These are phyloP conservation scores for Drosophila paracracens DNA, from an alignment of 2,888 invertebrate genomes.

Conservation along the genomic window DNA sequence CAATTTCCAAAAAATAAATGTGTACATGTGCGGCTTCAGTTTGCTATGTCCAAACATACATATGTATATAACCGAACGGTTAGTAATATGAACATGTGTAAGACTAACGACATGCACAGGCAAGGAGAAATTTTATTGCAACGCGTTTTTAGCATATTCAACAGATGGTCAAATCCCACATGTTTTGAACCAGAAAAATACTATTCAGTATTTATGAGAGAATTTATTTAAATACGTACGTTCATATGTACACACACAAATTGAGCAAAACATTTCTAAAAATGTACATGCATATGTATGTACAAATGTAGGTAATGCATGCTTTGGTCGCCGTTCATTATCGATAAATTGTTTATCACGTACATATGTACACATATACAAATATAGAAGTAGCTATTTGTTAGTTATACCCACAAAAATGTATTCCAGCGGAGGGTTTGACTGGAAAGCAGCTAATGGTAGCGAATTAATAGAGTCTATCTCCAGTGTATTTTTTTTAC, in stretches of 20 bases:
- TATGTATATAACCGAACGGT: not conserved
- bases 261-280: not conserved
- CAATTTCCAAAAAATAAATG: not conserved
- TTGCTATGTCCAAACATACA: not conserved
- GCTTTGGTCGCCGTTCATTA: not conserved
- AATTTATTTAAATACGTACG: not conserved
- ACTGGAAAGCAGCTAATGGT: slow-evolving; percentile 10
- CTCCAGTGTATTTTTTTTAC: not conserved
- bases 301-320: not conserved
- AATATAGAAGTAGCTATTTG: not conserved
- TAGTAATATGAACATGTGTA: not conserved
- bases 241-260: slow-evolving; percentile 1
- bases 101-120: not conserved
- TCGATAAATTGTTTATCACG: not conserved
- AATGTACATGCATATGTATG: not conserved
- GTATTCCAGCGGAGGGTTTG: slow-evolving; percentile 10
- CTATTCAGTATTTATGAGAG: not conserved
- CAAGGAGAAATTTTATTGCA: not conserved
- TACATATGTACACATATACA: not conserved
- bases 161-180: slow-evolving; percentile 7
- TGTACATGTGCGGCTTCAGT: not conserved
- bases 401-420: not conserved
- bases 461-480: not conserved
- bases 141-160: not conserved
- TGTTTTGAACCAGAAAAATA: not conserved